Percentiles rank a stretch among this genome's conserved stretches.
phyloP scores from a whole-genome alignment of 2,888 invertebrate species.

The Operophtera brumata region DNA sequence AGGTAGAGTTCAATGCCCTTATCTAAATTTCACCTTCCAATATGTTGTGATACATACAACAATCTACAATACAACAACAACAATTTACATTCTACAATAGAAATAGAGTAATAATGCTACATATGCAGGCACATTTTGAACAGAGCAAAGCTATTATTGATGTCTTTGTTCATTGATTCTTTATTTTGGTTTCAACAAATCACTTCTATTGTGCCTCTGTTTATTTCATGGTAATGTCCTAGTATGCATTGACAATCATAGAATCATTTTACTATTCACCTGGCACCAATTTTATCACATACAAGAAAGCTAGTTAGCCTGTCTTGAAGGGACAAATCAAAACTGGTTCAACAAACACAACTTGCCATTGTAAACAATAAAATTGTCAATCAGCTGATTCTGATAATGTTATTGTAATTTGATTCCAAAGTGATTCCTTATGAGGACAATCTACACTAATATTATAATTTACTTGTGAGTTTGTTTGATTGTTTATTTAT shows the following conservation, averaged over 20 bases:
- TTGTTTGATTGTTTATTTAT: no score
- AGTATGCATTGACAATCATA: background rate
- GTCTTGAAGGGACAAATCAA: background rate
- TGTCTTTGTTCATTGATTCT: background rate
- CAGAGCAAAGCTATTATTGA: background rate
- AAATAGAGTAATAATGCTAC: background rate
- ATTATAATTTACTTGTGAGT: no score
- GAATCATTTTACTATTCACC: background rate
- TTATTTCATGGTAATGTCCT: background rate
- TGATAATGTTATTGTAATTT: background rate
- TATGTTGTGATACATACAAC: background rate
- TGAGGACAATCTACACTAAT: no score
- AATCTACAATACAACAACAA: no score
- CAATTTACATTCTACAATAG: background rate
- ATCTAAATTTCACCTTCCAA: conserved; percentile 1
- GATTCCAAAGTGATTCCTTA: background rate
- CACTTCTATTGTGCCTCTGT: background rate
- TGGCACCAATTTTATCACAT: background rate
- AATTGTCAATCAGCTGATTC: conserved; percentile 10
- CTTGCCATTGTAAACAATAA: conserved; percentile 5
- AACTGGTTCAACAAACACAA: background rate
- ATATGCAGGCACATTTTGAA: background rate
- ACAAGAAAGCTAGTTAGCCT: background rate
- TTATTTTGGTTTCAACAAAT: background rate
- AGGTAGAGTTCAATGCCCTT: conserved; percentile 10